phyloP scores from a whole-genome alignment of 2,888 invertebrate species.

The Mesorhabditis spiculigera region DNA sequence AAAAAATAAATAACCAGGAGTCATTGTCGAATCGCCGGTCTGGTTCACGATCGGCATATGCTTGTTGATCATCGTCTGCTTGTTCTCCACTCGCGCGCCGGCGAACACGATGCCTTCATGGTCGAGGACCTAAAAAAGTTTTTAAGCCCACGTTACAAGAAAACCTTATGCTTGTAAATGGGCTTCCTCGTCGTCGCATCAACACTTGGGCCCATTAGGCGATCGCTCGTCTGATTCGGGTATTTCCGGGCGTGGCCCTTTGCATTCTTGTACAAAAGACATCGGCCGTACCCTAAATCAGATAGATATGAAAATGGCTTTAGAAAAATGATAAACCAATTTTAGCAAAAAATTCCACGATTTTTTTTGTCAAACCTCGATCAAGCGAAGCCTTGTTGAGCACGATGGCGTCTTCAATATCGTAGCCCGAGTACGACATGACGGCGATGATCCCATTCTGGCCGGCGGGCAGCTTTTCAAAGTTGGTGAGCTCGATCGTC shows the following conservation, averaged over 20 bases:
- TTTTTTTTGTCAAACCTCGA: conserved; percentile 68
- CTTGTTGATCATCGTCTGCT: conserved; percentile 78
- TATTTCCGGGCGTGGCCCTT: conserved; percentile 88
- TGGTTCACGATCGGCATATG: conserved; percentile 71
- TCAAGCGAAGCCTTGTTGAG: conserved; percentile 94
- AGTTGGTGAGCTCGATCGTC: conserved; percentile 75
- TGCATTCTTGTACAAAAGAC: conserved; percentile 85
- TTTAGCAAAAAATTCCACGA: neutral
- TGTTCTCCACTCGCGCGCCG: conserved; percentile 66
- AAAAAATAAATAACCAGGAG: too few relatives aligned
- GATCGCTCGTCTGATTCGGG: conserved; percentile 86
- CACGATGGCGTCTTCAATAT: conserved; percentile 96
- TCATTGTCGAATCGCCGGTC: conserved; percentile 18
- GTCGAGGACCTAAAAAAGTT: conserved; percentile 67
- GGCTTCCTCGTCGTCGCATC: conserved; percentile 77
- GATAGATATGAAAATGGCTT: conserved; percentile 6
- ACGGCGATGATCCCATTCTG: conserved; percentile 97
- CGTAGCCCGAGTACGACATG: conserved; percentile 98
- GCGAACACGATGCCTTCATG: conserved; percentile 88
- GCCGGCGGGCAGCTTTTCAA: conserved; percentile 94
- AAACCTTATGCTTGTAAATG: conserved; percentile 77
- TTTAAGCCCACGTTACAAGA: neutral
- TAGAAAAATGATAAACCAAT: neutral
- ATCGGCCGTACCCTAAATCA: conserved; percentile 74
- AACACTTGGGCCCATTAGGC: conserved; percentile 84